A percentile compares a stretch with the other conserved stretches of the same genome.
phyloP scores from a whole-genome alignment of 2,113 vertebrate genomes.

The Scytalopus superciliaris region DNA sequence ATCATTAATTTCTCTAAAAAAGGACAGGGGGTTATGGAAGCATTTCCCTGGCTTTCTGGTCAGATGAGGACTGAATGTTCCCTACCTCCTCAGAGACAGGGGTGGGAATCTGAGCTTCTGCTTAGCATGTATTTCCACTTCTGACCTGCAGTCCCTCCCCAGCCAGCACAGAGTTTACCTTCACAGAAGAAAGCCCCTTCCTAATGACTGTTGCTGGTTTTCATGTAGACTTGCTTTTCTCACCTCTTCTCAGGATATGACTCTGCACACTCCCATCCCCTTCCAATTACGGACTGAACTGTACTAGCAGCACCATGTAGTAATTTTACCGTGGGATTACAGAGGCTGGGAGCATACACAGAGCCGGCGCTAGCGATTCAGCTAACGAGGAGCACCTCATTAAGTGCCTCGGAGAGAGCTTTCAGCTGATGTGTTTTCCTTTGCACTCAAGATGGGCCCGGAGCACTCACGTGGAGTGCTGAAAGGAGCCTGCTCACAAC shows the following conservation, averaged over 20 bases:
- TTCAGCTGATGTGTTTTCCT: neutral
- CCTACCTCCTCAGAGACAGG: neutral
- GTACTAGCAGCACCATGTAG: neutral
- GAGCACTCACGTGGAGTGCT: neutral
- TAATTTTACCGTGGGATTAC: fast-evolving
- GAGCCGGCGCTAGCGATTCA: neutral
- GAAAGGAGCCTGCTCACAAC: neutral
- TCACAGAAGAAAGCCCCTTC: neutral
- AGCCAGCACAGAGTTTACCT: neutral
- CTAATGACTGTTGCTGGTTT: neutral
- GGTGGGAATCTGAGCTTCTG: neutral
- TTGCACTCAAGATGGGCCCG: neutral
- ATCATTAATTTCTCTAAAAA: neutral
- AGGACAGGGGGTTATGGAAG: neutral
- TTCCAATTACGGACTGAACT: neutral
- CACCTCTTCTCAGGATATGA: neutral
- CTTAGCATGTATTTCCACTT: neutral
- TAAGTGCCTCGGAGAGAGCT: neutral
- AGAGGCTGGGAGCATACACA: neutral
- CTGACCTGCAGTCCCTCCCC: neutral
- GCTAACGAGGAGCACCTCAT: neutral
- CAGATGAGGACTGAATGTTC: neutral
- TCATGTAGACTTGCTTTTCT: neutral
- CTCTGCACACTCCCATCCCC: neutral
- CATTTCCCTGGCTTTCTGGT: neutral